phyloP scores from a whole-genome alignment of 2,888 invertebrate genomes.

The Parnassius smintheus region DNA sequence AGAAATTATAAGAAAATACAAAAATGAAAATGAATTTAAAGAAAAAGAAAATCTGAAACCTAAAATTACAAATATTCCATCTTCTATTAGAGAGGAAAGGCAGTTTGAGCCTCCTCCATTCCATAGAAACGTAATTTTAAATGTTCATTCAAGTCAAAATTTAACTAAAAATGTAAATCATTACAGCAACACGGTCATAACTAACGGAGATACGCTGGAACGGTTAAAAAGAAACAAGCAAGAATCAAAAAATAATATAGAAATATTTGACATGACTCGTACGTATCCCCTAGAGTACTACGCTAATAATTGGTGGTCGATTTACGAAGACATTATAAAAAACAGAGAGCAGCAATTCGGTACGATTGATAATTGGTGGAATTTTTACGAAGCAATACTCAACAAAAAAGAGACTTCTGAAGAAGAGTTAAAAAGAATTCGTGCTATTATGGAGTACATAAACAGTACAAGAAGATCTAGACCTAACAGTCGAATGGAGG shows the following conservation, averaged over 20 bases:
- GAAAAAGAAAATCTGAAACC: constrained; percentile 41
- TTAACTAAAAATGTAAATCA: constrained; percentile 49
- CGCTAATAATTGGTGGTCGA: constrained; percentile 77
- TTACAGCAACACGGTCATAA: constrained; percentile 41
- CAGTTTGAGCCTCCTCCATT: constrained; percentile 44
- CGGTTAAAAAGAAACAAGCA: constrained; percentile 44
- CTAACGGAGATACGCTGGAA: constrained; percentile 47
- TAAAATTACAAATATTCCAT: constrained; percentile 2
- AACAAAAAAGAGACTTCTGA: constrained; percentile 53
- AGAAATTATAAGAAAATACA: constrained; percentile 69
- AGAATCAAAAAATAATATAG: constrained; percentile 46
- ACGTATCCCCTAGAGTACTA: constrained; percentile 72
- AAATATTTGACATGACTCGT: constrained; percentile 66
- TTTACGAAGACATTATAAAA: constrained; percentile 70
- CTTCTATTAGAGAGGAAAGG: constrained; percentile 29
- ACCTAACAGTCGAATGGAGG: constrained; percentile 65
- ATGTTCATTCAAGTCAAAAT: constrained; percentile 50
- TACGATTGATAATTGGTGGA: constrained; percentile 76
- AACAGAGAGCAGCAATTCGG: constrained; percentile 72
- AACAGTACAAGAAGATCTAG: constrained; percentile 46
- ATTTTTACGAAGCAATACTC: constrained; percentile 65
- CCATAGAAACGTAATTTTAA: constrained; percentile 54
- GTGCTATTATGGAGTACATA: constrained; percentile 51
- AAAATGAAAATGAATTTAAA: constrained; percentile 49
- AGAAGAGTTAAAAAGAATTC: constrained; percentile 53